Evolutionary conservation across 2,113 vertebrate genomes (phyloP), one percentile per base, ranked within the genome.

Genomic region (Ranitomeya variabilis): DNA sequence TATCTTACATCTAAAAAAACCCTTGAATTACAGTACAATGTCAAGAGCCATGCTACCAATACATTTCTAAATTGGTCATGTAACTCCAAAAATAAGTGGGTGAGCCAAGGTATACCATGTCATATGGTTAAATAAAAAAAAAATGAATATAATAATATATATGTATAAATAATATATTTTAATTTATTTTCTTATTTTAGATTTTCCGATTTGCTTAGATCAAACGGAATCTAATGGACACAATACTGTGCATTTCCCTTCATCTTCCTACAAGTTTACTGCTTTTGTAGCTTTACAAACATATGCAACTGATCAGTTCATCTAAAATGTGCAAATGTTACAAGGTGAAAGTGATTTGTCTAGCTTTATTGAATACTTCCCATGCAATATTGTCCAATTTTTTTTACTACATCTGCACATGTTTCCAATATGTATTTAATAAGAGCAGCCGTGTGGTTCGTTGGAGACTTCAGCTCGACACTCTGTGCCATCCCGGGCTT

Each of bases 331-430:
- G 74, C 57, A 86, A 86, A 64, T 87, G 85, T 79, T 87, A 87
- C 85, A 78, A 87, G 76, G 85, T 87, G 85, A 87, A 79, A 79
- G 85, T 87, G 85, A 87, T 87, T 87, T 87, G 76, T 87, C 74
- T 54, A 54, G n/a, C n/a, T 87, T 64, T 87, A 87, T 55, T 87
- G 85, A 79, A 87, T 67, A 51, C 57, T 79, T 87, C 76, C 85
- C 76, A 55, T 79, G 74, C 78, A 67, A 87, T 87, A 87, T 80
- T 52, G 57, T 26, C 80, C 66, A 60, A 67, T 87, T 60, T 79
- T 79, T 37, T 59, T 73, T 23, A 74, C 31, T 78, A 66, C 8
- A 51, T 79, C 60, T 77, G 57, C 85, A 87, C 62, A 54, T 79
- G 85, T 67, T 87, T 87, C 62, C 60, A 79, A 87, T 87, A 67